Evolutionary conservation across 2,113 vertebrate genomes (phyloP).

Genomic region (Xerus inauris): DNA sequence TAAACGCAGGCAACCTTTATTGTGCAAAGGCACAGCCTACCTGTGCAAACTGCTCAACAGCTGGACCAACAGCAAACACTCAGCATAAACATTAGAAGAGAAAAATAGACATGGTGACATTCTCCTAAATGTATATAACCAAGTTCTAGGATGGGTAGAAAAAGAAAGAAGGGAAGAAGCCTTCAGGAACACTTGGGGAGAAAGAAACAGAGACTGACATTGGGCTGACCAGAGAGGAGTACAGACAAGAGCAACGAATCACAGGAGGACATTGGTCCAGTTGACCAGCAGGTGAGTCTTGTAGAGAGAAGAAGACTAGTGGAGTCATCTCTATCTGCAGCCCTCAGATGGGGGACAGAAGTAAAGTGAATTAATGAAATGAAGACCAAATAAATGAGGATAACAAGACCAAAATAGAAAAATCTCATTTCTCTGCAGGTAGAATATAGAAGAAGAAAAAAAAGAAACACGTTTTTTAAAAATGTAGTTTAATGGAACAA

Average conservation of each 20-base stretch:
- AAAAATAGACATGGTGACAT: not conserved
- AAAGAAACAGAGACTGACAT: not conserved
- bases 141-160: not conserved
- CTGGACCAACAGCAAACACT: not conserved
- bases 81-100: not conserved
- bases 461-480: not conserved
- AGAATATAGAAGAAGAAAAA: not conserved
- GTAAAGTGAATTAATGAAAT: not conserved
- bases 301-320: not conserved
- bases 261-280: rapidly evolving
- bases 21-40: not conserved
- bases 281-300: not conserved
- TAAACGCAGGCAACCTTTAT: not conserved
- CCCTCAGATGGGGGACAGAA: not conserved
- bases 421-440: not conserved
- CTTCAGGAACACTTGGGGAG: not conserved
- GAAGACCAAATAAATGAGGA: not conserved
- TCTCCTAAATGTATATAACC: not conserved
- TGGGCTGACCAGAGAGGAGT: not conserved
- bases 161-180: rapidly evolving
- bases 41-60: not conserved
- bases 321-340: not conserved
- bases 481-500: not conserved
- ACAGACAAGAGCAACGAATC: not conserved
- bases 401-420: not conserved